A percentile compares a stretch with the other conserved stretches of the same genome.
Conservation (phyloP, 1,140 invertebrate genomes). For the Tetramorium parvispinum region DNA sequence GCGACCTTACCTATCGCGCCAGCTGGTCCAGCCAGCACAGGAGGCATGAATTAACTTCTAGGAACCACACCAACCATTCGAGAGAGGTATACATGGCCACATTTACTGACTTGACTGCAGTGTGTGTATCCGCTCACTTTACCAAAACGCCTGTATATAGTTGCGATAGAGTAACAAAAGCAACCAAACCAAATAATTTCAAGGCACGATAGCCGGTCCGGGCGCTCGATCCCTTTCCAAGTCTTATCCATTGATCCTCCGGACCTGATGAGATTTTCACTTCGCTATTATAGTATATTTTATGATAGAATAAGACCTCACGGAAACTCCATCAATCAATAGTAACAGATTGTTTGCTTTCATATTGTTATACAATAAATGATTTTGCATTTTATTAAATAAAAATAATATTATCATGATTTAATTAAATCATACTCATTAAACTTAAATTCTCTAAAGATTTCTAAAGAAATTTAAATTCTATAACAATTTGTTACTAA, state of each 20-base stretch:
- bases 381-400: background rate
- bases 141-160: conserved; percentile 31
- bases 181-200: conserved; percentile 44
- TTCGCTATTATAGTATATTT: background rate
- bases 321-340: background rate
- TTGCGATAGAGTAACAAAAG: background rate
- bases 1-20: conserved; percentile 64
- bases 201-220: conserved; percentile 2
- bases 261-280: conserved; percentile 9
- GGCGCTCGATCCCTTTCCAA: background rate
- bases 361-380: background rate
- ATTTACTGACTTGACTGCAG: background rate
- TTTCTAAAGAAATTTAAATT: background rate
- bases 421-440: background rate
- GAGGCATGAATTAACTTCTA: conserved; percentile 62
- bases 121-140: conserved; percentile 36
- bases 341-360: background rate
- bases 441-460: background rate
- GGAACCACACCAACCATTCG: conserved; percentile 46
- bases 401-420: background rate
- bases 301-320: background rate
- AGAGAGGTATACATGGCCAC: conserved; percentile 54
- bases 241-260: conserved; percentile 32
- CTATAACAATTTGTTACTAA: background rate
- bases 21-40: conserved; percentile 59